Percentiles rank a stretch among this genome's conserved stretches.
Conservation (phyloP, 2,888 invertebrate genomes). For the Sclerodermus sp. region DNA sequence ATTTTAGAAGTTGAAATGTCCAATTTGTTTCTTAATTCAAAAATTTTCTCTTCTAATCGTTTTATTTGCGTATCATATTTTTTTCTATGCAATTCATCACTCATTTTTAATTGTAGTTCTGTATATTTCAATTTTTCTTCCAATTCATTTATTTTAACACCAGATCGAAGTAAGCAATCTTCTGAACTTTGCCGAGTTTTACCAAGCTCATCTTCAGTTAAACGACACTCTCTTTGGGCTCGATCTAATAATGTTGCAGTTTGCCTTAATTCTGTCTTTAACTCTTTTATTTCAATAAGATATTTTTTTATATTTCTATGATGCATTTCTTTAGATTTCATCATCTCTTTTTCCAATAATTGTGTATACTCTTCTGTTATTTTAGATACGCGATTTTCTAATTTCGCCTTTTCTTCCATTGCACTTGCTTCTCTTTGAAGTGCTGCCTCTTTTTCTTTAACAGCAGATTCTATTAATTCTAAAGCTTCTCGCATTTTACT, state of each 20-base stretch:
- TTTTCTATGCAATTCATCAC: constrained; percentile 26
- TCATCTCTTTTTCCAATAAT: constrained; percentile 63
- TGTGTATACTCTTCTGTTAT: constrained; percentile 39
- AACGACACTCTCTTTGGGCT: constrained; percentile 61
- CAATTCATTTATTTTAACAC: constrained; percentile 31
- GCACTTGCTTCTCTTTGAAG: constrained; percentile 57
- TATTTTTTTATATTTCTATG: constrained; percentile 64
- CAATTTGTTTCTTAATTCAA: constrained; percentile 36
- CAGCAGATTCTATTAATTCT: constrained; percentile 61
- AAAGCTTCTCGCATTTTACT: constrained; percentile 64
- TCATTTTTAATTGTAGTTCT: constrained; percentile 32
- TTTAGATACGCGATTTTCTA: constrained; percentile 36
- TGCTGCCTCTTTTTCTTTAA: constrained; percentile 63
- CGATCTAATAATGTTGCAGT: constrained; percentile 63
- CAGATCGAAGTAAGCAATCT: constrained; percentile 29
- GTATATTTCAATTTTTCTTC: constrained; percentile 39
- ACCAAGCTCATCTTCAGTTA: constrained; percentile 61
- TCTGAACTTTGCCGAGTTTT: constrained; percentile 41
- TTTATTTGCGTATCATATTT: constrained; percentile 37
- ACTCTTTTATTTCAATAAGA: constrained; percentile 61
- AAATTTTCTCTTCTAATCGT: constrained; percentile 35
- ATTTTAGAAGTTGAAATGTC: constrained; percentile 32
- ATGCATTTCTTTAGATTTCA: constrained; percentile 62
- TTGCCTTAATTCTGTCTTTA: constrained; percentile 63
- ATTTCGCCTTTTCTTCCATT: constrained; percentile 36